Evolutionary conservation across 2,888 invertebrate genomes (phyloP).

Genomic region (Boloria selene): DNA sequence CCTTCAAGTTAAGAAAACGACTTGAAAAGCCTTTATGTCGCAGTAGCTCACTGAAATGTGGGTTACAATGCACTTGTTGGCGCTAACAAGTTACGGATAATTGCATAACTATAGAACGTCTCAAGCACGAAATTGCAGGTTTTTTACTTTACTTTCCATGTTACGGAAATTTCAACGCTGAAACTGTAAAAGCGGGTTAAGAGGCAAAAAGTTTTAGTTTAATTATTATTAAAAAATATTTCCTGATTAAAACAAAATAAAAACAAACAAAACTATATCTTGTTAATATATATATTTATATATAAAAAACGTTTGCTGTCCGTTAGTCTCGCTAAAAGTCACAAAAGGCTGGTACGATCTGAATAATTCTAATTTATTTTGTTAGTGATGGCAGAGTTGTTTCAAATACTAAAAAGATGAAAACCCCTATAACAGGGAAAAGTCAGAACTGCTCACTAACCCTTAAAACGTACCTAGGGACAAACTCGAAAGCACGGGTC

Average conservation of each 20-base stretch:
- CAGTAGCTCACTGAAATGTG: constrained; percentile 17
- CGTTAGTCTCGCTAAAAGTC: too few relatives aligned
- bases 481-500: too few relatives aligned
- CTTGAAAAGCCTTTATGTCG: neutral
- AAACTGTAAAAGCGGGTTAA: constrained; percentile 17
- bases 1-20: neutral
- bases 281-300: too few relatives aligned
- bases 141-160: constrained; percentile 20
- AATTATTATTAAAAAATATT: neutral
- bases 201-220: constrained; percentile 5
- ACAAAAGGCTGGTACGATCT: too few relatives aligned
- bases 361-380: too few relatives aligned
- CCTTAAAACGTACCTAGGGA: too few relatives aligned
- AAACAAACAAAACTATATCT: neutral
- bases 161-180: constrained; percentile 1
- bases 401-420: too few relatives aligned
- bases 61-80: constrained; percentile 23
- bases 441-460: too few relatives aligned
- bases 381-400: too few relatives aligned
- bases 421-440: too few relatives aligned
- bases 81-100: constrained; percentile 36
- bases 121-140: constrained; percentile 33
- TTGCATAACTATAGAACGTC: constrained; percentile 35
- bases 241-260: too few relatives aligned
- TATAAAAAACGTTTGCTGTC: too few relatives aligned